Evolutionary conservation across 2,113 vertebrate genomes (phyloP), one percentile per base, ranked within the genome.

Genomic region (Notechis scutatus): DNA sequence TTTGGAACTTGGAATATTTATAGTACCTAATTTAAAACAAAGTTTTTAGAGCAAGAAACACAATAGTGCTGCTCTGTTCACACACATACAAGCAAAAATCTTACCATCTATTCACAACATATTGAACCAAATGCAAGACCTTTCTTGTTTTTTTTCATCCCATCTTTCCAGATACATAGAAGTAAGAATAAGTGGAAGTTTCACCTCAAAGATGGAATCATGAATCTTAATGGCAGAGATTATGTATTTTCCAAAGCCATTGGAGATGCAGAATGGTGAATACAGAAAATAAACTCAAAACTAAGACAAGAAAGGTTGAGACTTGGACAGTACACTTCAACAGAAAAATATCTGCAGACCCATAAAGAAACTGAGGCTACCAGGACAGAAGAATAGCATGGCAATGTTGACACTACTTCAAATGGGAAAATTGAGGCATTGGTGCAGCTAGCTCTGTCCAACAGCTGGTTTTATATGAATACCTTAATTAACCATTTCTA

Each of bases 111-210:
- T 34, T 12, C 18, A 23, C 7, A 47, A n/a, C 1, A 18, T 47
- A 50, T n/a, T 57, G 64, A 15, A 14, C 29, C 26, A 85, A 52
- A 3, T 1, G 3, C 29, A 57, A 47, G 3, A n/a, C 54, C 4
- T 23, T 42, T 85, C 50, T 59, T 21, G 29, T 59, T 61, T 24
- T 57, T 93, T 90, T 47, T 5, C 18, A 54, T 34, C 15, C n/a
- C 24, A 12, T 18, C 47, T 15, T 42, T n/a, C 97, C 97, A 99
- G 99, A 99, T 99, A 95, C 99, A 99, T 97, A 99, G 99, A 98
- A 99, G 99, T 98, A 99, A 99, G 99, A 99, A 99, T 97, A 99
- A 99, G 97, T 99, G 99, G 99, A 99, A 99, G 97, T 99, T 99
- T 98, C 99, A 99, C 97, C 98, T 99, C 97, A 99, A 99, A 97